Evolutionary conservation across 2,113 vertebrate species (phyloP).

Genomic region (Dromaius novaehollandiae): DNA sequence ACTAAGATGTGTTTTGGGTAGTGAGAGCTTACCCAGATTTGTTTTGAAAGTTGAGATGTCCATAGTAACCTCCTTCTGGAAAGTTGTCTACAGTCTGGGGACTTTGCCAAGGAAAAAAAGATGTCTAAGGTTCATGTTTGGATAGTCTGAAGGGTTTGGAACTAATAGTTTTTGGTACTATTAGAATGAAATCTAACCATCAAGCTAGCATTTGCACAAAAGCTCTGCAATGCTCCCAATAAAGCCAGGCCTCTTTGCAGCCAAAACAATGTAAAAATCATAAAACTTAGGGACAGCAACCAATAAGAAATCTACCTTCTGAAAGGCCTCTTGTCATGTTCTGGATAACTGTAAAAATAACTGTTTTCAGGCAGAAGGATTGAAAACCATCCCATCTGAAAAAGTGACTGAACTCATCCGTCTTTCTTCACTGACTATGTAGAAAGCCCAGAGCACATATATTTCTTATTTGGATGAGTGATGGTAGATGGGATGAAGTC

Average conservation of each 20-base stretch:
- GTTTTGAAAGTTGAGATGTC: neutral
- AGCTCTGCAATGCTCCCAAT: neutral
- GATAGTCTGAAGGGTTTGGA: neutral
- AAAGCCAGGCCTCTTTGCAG: neutral
- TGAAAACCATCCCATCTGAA: neutral
- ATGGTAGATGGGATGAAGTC: neutral
- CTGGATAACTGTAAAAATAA: neutral
- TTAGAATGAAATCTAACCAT: neutral
- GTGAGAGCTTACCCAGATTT: neutral
- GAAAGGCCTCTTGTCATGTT: neutral
- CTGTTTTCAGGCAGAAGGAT: neutral
- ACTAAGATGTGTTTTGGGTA: neutral
- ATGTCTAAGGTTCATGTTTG: neutral
- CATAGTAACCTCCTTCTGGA: neutral
- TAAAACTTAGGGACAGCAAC: neutral
- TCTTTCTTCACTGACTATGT: neutral
- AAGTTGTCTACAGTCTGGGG: neutral
- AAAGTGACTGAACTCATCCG: neutral
- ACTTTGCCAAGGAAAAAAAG: neutral
- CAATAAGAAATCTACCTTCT: neutral
- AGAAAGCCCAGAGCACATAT: neutral
- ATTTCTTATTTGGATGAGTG: neutral
- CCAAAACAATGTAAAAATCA: neutral
- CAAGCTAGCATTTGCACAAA: neutral
- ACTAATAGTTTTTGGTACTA: neutral